Conservation (phyloP, 1,140 invertebrate genomes). For the Pogonomyrmex californicus region DNA sequence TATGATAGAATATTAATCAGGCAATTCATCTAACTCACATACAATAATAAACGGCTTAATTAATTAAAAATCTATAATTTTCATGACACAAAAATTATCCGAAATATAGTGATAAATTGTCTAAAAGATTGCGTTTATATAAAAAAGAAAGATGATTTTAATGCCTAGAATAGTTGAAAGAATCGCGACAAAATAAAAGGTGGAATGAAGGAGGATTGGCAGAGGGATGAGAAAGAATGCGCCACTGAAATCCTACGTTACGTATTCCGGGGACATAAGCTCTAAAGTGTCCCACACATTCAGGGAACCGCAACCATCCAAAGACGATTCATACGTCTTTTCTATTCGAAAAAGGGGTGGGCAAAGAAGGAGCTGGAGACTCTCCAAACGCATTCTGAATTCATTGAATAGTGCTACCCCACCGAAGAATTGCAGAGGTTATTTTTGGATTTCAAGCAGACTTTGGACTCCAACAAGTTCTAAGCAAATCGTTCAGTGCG, state of each 20-base stretch:
- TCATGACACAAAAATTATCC: background rate
- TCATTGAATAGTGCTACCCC: constrained; percentile 72
- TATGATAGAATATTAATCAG: background rate
- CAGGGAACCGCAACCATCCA: constrained; percentile 80
- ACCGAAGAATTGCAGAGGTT: constrained; percentile 46
- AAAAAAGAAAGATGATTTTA: constrained; percentile 60
- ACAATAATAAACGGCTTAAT: background rate
- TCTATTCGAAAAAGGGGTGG: constrained; percentile 61
- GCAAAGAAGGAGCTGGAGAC: constrained; percentile 72
- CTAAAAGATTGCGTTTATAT: constrained; percentile 16
- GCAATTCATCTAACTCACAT: background rate
- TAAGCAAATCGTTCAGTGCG: constrained; percentile 1
- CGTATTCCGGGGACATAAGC: constrained; percentile 83
- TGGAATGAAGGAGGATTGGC: constrained; percentile 44
- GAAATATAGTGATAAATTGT: background rate
- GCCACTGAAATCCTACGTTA: constrained; percentile 80
- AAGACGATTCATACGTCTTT: constrained; percentile 84
- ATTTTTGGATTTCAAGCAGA: constrained; percentile 62
- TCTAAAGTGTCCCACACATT: constrained; percentile 80
- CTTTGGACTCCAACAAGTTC: constrained; percentile 42
- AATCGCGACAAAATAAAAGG: constrained; percentile 41
- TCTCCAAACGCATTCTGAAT: constrained; percentile 79
- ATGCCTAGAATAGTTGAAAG: constrained; percentile 19
- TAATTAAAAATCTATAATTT: background rate
- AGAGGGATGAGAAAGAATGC: constrained; percentile 69